phyloP scores from a whole-genome alignment of 2,888 invertebrate genomes.

The Crossocerus cetratus region DNA sequence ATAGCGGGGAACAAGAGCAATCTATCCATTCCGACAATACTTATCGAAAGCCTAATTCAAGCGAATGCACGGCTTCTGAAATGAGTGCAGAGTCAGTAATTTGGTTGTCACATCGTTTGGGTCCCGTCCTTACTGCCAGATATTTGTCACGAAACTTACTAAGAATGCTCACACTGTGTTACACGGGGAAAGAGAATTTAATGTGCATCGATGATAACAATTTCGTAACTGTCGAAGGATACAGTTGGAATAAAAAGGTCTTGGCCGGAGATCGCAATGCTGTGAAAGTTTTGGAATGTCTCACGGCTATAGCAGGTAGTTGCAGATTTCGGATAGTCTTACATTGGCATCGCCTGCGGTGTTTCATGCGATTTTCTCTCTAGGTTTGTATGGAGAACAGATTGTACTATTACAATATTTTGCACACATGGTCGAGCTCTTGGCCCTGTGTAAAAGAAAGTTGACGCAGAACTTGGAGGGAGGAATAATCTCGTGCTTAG shows the following conservation, averaged over 20 bases:
- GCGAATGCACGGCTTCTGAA: conserved; percentile 84
- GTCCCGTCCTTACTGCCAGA: conserved; percentile 95
- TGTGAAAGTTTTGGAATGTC: conserved; percentile 91
- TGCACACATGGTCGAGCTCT: conserved; percentile 91
- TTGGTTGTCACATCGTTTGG: conserved; percentile 95
- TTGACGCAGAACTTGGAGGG: conserved; percentile 92
- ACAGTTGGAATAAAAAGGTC: conserved; percentile 82
- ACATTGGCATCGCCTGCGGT: not conserved
- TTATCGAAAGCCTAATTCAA: conserved; percentile 54
- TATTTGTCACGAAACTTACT: conserved; percentile 94
- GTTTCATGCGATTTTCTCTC: too few species aligned
- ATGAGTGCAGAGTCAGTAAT: conserved; percentile 92
- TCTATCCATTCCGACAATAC: conserved; percentile 35
- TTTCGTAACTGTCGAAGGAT: conserved; percentile 78
- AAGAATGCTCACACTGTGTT: conserved; percentile 95
- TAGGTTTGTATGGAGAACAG: conserved; percentile 91
- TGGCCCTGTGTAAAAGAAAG: conserved; percentile 88
- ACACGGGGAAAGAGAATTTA: conserved; percentile 89
- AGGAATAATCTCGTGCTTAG: conserved; percentile 90
- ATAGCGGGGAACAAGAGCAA: conserved; percentile 18
- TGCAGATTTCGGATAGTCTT: too few species aligned
- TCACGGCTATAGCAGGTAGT: conserved; percentile 90
- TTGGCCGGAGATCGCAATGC: conserved; percentile 90
- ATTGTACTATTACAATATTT: conserved; percentile 92
- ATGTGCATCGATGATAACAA: conserved; percentile 76